These are phyloP conservation scores for Watsonalla cultraria DNA, from an alignment of 2,888 invertebrate genomes.

Conservation along the genomic window DNA sequence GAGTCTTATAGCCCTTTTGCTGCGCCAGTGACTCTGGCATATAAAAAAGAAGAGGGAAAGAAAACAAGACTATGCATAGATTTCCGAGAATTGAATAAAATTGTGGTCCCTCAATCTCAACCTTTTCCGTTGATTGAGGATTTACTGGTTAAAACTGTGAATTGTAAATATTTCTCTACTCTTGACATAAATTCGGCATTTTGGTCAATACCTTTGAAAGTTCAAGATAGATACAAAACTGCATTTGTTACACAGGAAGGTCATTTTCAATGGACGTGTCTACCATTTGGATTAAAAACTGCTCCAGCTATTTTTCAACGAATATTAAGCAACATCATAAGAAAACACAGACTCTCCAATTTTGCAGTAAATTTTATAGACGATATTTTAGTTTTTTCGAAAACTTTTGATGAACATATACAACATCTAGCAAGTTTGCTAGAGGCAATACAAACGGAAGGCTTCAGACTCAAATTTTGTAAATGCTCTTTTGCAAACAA, in stretches of 20 bases:
- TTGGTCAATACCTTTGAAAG: slow-evolving; percentile 37
- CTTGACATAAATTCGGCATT: slow-evolving; percentile 44
- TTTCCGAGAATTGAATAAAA: slow-evolving; percentile 32
- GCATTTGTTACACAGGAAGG: slow-evolving; percentile 25
- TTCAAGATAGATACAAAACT: slow-evolving; percentile 32
- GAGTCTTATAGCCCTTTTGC: slow-evolving; percentile 23
- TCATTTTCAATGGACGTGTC: slow-evolving; percentile 20
- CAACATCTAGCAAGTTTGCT: not conserved
- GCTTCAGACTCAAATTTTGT: not conserved
- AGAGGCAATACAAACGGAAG: not conserved
- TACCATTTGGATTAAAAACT: slow-evolving; percentile 29
- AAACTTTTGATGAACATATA: not conserved
- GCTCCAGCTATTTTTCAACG: slow-evolving; percentile 28
- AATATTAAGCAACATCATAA: not conserved
- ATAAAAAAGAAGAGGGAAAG: slow-evolving; percentile 19
- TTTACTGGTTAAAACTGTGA: slow-evolving; percentile 29
- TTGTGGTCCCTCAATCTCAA: slow-evolving; percentile 29
- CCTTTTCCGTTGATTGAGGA: no score
- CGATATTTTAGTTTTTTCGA: not conserved
- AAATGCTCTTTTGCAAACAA: not conserved
- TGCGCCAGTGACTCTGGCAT: slow-evolving; percentile 19
- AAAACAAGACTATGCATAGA: slow-evolving; percentile 31
- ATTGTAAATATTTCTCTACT: slow-evolving; percentile 34
- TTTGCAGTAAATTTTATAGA: not conserved
- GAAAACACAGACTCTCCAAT: not conserved